Percentiles rank a stretch among this genome's conserved stretches.
Evolutionary conservation across 2,888 invertebrate species (phyloP).

Genomic region (Hanleya hanleyi): DNA sequence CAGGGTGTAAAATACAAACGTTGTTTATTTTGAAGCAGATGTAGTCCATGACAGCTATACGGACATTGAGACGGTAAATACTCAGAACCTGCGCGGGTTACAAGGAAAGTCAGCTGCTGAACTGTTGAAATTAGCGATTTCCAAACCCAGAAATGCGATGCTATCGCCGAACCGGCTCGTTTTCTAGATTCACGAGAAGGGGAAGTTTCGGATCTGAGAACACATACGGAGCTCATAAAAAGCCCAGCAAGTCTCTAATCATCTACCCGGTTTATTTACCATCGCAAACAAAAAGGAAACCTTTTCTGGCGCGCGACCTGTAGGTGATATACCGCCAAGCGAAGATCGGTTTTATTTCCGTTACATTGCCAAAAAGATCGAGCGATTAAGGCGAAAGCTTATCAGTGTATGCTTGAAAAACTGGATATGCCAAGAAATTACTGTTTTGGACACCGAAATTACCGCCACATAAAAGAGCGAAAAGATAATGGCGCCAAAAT

Average conservation of each 20-base stretch:
- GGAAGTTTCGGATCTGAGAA: background rate
- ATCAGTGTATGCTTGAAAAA: background rate
- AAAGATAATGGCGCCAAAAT: too few relatives aligned
- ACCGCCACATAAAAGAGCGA: too few relatives aligned
- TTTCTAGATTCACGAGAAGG: background rate
- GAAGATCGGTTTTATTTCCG: background rate
- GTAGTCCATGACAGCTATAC: background rate
- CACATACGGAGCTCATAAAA: constrained; percentile 9
- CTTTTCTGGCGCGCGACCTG: background rate
- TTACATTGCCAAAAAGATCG: background rate
- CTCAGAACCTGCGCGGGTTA: background rate
- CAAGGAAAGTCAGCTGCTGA: background rate
- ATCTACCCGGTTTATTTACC: background rate
- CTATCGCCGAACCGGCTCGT: background rate
- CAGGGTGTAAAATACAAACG: constrained; percentile 1
- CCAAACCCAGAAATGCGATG: background rate
- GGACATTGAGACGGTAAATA: background rate
- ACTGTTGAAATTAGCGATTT: background rate
- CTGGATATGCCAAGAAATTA: background rate
- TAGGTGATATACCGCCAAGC: background rate
- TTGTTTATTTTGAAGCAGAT: constrained; percentile 8
- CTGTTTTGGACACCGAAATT: too few relatives aligned
- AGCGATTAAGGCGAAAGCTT: background rate
- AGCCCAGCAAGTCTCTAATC: background rate
- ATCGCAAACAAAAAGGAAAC: background rate